A percentile compares a stretch with the other conserved stretches of the same genome.
These are phyloP conservation scores for Plemyria rubiginata DNA, from an alignment of 2,888 invertebrate species.

Conservation along the genomic window DNA sequence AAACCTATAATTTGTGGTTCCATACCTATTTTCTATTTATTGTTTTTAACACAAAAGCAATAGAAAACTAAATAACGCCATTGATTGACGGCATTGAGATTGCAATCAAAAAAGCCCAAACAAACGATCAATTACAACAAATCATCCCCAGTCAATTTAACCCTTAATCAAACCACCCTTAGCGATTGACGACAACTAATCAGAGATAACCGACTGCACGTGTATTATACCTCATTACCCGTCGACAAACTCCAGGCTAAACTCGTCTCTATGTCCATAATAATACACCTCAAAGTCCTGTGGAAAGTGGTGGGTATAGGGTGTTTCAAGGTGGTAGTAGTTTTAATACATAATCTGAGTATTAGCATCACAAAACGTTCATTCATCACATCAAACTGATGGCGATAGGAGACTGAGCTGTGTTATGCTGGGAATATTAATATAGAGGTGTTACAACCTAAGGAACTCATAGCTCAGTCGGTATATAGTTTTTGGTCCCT, in stretches of 20 bases:
- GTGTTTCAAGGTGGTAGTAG: constrained; percentile 28
- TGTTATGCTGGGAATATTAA: constrained; percentile 41
- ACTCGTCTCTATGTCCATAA: constrained; percentile 6
- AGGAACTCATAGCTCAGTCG: too few species aligned
- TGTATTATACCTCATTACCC: constrained; percentile 68
- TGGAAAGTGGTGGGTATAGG: constrained; percentile 8
- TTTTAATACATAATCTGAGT: constrained; percentile 47
- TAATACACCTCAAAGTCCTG: constrained; percentile 18
- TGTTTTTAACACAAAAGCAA: too few species aligned
- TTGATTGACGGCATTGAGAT: neutral
- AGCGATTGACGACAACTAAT: constrained; percentile 50
- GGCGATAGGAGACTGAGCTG: constrained; percentile 58
- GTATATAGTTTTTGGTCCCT: neutral
- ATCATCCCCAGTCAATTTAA: constrained; percentile 78
- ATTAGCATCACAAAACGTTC: constrained; percentile 78
- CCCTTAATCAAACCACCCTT: constrained; percentile 54
- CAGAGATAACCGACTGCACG: constrained; percentile 71
- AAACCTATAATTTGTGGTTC: too few species aligned
- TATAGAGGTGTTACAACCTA: constrained; percentile 54
- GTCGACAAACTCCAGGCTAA: constrained; percentile 17
- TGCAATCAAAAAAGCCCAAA: constrained; percentile 39
- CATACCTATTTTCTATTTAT: too few species aligned
- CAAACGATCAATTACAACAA: constrained; percentile 66
- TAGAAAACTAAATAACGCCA: too few species aligned
- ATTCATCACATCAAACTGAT: constrained; percentile 81